Evolutionary conservation across 2,113 vertebrate genomes (phyloP).

Genomic region (Proterorhinus semilunaris): DNA sequence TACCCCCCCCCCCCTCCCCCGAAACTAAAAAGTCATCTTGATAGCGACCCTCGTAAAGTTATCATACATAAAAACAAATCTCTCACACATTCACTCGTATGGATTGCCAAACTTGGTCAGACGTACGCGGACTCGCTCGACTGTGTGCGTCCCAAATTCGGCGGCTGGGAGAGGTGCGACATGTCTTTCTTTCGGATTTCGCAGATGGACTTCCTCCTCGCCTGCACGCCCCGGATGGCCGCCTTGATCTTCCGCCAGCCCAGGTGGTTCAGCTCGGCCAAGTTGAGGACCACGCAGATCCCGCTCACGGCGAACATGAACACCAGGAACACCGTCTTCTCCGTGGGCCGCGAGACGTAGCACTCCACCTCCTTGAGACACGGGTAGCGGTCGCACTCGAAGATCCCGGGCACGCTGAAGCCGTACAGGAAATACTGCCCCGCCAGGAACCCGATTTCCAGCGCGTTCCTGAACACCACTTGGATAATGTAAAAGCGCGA

Average conservation of each 20-base stretch:
- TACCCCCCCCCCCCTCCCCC: too few species aligned
- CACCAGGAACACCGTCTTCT: slow-evolving; percentile 87
- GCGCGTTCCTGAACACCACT: slow-evolving; percentile 87
- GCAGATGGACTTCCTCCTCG: slow-evolving; percentile 81
- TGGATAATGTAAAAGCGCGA: slow-evolving; percentile 90
- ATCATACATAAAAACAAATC: slow-evolving; percentile 23
- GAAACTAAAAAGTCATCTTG: slow-evolving; percentile 9
- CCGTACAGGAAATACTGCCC: slow-evolving; percentile 90
- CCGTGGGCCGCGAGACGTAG: slow-evolving; percentile 87
- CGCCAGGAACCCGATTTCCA: slow-evolving; percentile 86
- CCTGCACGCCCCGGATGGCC: slow-evolving; percentile 82
- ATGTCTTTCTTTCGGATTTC: slow-evolving; percentile 82
- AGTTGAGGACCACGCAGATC: slow-evolving; percentile 87
- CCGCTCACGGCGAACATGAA: slow-evolving; percentile 95
- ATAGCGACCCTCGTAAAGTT: slow-evolving; percentile 1
- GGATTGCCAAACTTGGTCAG: slow-evolving; percentile 50
- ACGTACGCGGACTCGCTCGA: slow-evolving; percentile 88
- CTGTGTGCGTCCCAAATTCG: slow-evolving; percentile 83
- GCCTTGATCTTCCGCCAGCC: slow-evolving; percentile 88
- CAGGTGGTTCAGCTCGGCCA: slow-evolving; percentile 90
- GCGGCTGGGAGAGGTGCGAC: slow-evolving; percentile 73
- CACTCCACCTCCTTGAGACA: slow-evolving; percentile 90
- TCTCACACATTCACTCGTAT: slow-evolving; percentile 39
- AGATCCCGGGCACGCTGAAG: slow-evolving; percentile 83
- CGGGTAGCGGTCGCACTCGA: slow-evolving; percentile 86